A percentile compares a stretch with the other conserved stretches of the same genome.
Evolutionary conservation across 1,140 invertebrate species (phyloP).

Genomic region (Andrena cerasifolii): DNA sequence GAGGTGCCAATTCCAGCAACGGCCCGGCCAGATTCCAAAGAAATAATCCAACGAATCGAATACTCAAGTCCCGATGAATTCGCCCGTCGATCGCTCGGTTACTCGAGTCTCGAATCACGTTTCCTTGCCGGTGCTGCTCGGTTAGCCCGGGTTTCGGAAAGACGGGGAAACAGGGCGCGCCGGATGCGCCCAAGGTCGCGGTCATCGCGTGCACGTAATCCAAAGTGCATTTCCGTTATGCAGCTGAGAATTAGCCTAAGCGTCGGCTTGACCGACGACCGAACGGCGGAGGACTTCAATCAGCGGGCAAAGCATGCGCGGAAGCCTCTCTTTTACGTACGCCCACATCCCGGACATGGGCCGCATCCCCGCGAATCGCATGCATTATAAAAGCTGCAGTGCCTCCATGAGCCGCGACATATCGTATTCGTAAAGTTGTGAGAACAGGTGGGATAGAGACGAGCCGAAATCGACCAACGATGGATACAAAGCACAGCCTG

Average conservation of each 20-base stretch:
- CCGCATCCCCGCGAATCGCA: not conserved
- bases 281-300: slow-evolving; percentile 51
- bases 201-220: slow-evolving; percentile 39
- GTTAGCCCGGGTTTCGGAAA: not conserved
- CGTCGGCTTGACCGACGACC: slow-evolving; percentile 9
- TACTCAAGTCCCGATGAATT: too few relatives aligned
- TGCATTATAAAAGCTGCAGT: slow-evolving; percentile 68
- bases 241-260: slow-evolving; percentile 52
- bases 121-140: not conserved
- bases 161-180: not conserved
- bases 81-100: too few relatives aligned
- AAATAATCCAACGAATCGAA: not conserved
- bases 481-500: slow-evolving; percentile 24
- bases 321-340: slow-evolving; percentile 41
- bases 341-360: slow-evolving; percentile 73
- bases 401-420: slow-evolving; percentile 12
- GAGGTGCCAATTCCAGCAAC: too few relatives aligned
- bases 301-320: slow-evolving; percentile 48
- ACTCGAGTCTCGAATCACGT: too few relatives aligned
- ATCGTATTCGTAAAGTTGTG: slow-evolving; percentile 11
- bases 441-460: slow-evolving; percentile 1
- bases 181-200: slow-evolving; percentile 49
- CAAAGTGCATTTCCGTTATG: slow-evolving; percentile 48
- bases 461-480: slow-evolving; percentile 3
- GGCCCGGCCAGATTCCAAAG: too few relatives aligned